Evolutionary conservation across 2,797 vertebrate genomes (phyloP).

Genomic region (Xiphorhynchus erythropygius): DNA sequence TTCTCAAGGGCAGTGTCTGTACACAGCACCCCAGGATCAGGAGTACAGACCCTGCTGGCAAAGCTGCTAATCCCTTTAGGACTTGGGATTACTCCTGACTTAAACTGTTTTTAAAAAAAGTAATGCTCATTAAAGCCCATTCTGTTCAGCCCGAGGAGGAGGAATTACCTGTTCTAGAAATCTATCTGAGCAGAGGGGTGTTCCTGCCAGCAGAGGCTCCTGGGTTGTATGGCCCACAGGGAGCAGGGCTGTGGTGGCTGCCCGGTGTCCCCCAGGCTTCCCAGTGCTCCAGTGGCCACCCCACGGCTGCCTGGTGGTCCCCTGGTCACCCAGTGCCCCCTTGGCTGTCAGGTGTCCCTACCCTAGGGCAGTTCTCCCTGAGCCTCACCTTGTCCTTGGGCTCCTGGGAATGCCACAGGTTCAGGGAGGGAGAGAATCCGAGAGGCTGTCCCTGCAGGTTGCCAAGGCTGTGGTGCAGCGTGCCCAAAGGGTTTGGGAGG

Average conservation of each 20-base stretch:
- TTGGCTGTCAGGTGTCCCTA: background rate
- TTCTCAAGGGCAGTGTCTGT: background rate
- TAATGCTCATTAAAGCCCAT: background rate
- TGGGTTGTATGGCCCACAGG: background rate
- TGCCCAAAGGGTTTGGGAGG: background rate
- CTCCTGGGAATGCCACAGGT: rapidly evolving
- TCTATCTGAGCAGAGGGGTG: background rate
- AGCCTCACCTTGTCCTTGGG: rapidly evolving
- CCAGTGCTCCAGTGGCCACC: background rate
- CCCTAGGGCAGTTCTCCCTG: background rate
- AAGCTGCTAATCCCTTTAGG: background rate
- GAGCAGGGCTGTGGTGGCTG: background rate
- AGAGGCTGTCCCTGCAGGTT: background rate
- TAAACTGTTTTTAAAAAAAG: background rate
- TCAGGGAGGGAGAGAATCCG: background rate
- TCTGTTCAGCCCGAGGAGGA: background rate
- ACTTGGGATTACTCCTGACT: background rate
- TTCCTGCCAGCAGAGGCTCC: background rate
- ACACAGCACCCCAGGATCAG: background rate
- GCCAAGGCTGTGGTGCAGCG: background rate
- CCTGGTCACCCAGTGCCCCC: too few relatives aligned
- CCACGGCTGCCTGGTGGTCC: background rate
- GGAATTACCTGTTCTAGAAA: background rate
- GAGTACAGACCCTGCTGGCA: background rate
- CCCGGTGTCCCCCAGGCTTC: background rate